Base-by-base conservation (phyloP, 2,888 invertebrate genomes). In the Ormyrus nitidulus region DNA sequence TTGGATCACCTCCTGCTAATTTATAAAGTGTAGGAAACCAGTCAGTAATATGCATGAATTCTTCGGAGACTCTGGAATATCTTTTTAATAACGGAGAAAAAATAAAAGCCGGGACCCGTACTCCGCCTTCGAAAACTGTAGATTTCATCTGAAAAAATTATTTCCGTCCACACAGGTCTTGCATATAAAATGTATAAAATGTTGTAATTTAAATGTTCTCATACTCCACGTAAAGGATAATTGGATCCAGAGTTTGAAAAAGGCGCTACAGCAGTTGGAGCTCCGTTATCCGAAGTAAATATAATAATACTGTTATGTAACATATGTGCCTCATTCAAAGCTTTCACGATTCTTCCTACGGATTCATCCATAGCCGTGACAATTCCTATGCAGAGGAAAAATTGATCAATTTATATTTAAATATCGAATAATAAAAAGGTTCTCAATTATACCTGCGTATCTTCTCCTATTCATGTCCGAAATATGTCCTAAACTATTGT, bases 41-140 rank as follows among this genome's bases (percentile, higher is more conserved):
- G 89, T 98, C 97, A 5, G 94, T 93, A 10, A 97, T 93, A 87
- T 97, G 96, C 88, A 97, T 93, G 70, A 96, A 91, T 69, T 94
- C 92, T 34, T 92, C 90, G 9, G 93, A 93, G 0, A 95, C 92
- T 84, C 93, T 92, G 11, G 91, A 89, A 34, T 88, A 87, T 6
- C 92, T 91, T 65, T 91, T 88, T n/a, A 94, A 87, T 53, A 92
- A 82, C 0, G 96, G 94, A 85, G 94, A 95, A 94, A 95, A 97
- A 70, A 97, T 91, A 64, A 95, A 94, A 0, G 95, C 95, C 0
- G 94, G 93, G 0, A 95, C 95, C 77, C 96, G 92, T 0, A 97
- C 93, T 0, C 94, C 97, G 4, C 98, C 98, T 91, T 98, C 98
- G 93, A 95, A 97, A 0, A 96, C 92, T 0, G 96, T 94, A 84